Conservation (phyloP, 2,888 invertebrate species). For the Cyaniris semiargus region DNA sequence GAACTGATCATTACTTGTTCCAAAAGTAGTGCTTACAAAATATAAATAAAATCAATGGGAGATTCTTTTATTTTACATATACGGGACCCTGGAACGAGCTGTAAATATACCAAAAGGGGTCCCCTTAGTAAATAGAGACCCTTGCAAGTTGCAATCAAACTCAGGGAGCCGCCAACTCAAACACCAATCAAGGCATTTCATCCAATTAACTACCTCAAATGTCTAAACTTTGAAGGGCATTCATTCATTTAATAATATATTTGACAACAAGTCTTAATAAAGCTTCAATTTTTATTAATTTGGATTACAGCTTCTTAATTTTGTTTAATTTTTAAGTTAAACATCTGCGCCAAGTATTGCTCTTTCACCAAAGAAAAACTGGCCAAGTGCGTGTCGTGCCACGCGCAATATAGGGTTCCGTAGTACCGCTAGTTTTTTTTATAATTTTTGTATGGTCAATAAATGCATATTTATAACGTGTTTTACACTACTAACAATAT, state of each 20-base stretch:
- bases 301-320: too few species aligned
- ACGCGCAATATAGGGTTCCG: too few species aligned
- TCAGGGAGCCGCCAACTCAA: conserved; percentile 44
- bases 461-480: too few species aligned
- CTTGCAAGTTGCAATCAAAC: conserved; percentile 45
- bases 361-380: too few species aligned
- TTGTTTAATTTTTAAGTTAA: too few species aligned
- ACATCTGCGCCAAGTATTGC: too few species aligned
- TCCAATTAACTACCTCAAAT: conserved; percentile 45
- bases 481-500: too few species aligned
- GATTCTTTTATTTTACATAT: conserved; percentile 34
- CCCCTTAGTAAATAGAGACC: conserved; percentile 42
- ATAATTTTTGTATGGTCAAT: too few species aligned
- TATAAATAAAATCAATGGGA: background rate
- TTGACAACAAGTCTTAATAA: background rate
- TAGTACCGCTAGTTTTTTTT: too few species aligned
- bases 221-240: conserved; percentile 38
- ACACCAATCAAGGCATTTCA: conserved; percentile 45
- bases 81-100: conserved; percentile 37
- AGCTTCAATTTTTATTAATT: background rate
- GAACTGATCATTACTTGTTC: background rate
- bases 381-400: too few species aligned
- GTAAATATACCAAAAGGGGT: conserved; percentile 38
- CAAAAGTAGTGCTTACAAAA: background rate
- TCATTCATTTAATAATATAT: conserved; percentile 6